phyloP scores from a whole-genome alignment of 2,113 vertebrate species.

The Xenus cinereus region DNA sequence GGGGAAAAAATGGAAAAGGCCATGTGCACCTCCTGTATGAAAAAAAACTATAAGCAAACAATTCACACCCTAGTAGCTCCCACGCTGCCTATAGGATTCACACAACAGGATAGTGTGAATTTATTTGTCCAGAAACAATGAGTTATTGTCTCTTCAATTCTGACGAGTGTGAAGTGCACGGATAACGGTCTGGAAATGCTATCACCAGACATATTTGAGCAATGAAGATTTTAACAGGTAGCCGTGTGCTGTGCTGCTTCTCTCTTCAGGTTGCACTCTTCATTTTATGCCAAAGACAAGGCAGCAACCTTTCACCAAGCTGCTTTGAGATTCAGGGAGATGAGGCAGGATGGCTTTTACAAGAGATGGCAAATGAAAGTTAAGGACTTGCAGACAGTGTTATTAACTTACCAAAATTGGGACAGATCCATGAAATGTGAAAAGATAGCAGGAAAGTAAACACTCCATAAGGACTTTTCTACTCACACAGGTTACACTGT shows the following conservation, averaged over 20 bases:
- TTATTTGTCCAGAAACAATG: neutral
- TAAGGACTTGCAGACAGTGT: neutral
- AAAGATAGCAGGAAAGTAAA: neutral
- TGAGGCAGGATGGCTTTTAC: neutral
- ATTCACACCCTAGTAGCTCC: neutral
- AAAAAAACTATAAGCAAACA: neutral
- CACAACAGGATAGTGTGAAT: neutral
- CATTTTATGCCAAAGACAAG: neutral
- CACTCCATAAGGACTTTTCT: neutral
- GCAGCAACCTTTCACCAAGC: neutral
- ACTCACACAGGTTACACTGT: neutral
- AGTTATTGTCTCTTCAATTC: neutral
- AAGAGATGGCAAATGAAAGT: neutral
- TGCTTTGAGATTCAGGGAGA: neutral
- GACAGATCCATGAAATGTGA: neutral
- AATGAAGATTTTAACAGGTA: neutral
- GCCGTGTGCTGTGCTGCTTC: neutral
- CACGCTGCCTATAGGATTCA: neutral
- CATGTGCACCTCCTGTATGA: neutral
- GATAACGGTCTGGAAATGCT: neutral
- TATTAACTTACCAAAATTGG: neutral
- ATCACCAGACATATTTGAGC: neutral
- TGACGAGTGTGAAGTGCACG: neutral
- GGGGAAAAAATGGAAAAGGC: neutral
- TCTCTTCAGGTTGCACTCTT: neutral